Base-by-base conservation (phyloP, 2,888 invertebrate species). In the Dolomedes plantarius region DNA sequence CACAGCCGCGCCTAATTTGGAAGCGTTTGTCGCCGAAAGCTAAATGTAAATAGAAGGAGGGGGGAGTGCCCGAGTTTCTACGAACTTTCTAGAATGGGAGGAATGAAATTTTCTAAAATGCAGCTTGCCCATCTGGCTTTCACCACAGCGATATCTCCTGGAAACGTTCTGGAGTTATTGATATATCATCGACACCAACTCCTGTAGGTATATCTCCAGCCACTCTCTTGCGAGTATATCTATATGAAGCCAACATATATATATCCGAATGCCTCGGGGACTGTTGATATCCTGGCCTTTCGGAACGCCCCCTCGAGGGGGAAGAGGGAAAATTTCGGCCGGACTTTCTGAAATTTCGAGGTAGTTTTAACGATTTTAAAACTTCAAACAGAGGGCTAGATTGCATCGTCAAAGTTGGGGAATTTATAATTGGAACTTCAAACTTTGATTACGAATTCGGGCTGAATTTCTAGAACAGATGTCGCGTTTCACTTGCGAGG, bases 91-190 rank as follows among this genome's bases (percentile, higher is more conserved):
- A 27, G 39, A 82, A 82, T 75, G 56, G 29, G 32, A 23, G 77
- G 83, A 85, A 85, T 77, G 56, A 73, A 85, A 85, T 85, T 85
- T 85, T 73, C 73, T 32, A 72, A 77, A 85, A 85, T 41, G 72
- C 50, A 23, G 77, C 39, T 67, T 65, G 56, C 73, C 56, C 83
- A 85, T 72, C 67, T 85, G 76, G 72, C 77, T 83, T 62, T 13
- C 71, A 6, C 5, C 13, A 56, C n/a, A 5, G 56, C 56, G 56
- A 23, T 23, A 23, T 23, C 2, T 23, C 56, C 23, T 19, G 39
- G 31, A 67, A 68, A 6, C 36, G 11, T 64, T 75, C 64, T 13
- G 28, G 23, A 75, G 39, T 64, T 75, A 75, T 64, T 64, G 71
- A 71, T 71, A 69, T 69, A 46, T 41, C 41, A 27, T 11, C 7